Evolutionary conservation across 2,797 vertebrate species (phyloP), one percentile per base, ranked within the genome.

Genomic region (Hafferia zeledoni): DNA sequence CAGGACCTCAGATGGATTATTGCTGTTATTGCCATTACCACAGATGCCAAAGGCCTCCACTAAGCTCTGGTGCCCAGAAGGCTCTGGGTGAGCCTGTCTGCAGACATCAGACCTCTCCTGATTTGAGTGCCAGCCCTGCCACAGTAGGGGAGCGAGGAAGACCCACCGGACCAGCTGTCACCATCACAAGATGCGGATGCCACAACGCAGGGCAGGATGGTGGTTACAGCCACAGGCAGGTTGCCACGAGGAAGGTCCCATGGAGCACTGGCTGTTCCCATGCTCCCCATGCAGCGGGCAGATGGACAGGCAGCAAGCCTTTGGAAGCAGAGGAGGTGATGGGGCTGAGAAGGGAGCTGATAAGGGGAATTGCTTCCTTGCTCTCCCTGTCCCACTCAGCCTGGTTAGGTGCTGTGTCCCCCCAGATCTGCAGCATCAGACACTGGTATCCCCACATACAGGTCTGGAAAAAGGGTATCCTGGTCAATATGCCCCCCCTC

Each of bases 131-230:
- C 61, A 67, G 69, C 65, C 61, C 53, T 64, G 74, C n/a, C 4
- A 2, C 0, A 1, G 28, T 6, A 5, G 13, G 24, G 16, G 13
- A 60, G 33, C 1, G 4, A 77, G 72, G 35, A 19, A 88, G 39
- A 52, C 49, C 46, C 83, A 23, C 18, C 1, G 1, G 44, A 17
- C 33, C 84, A 52, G 67, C 39, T 3, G 7, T 18, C 52, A 19
- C 41, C 6, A 13, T n/a, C 5, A 0, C 2, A 2, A 25, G 0
- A 2, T n/a, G 37, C 53, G 33, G 47, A 17, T 1, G 24, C 77
- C 68, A 61, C 27, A 10, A 10, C 9, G 3, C 59, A 60, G 70
- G 67, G 53, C 63, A 60, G 56, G 47, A 28, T 11, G 65, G 31
- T 22, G 90, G 64, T 57, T 25, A 39, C 46, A 49, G 70, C 24